Conservation (phyloP, 2,888 invertebrate species). For the Pammene aurita region DNA sequence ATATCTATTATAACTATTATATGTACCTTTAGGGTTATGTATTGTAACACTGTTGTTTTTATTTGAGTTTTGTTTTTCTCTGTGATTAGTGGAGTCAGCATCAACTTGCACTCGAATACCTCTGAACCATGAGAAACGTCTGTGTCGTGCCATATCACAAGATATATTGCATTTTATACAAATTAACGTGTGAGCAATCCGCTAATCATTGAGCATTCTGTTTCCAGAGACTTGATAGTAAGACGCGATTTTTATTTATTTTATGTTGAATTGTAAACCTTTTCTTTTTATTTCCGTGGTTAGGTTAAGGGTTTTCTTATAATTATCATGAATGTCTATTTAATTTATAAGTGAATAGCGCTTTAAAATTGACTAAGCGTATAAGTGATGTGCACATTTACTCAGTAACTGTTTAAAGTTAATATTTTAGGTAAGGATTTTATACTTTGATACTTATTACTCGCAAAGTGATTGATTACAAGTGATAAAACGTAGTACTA, state of each 20-base stretch:
- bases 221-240: slow-evolving; percentile 46
- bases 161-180: slow-evolving; percentile 47
- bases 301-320: slow-evolving; percentile 74
- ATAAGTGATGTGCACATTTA: slow-evolving; percentile 75
- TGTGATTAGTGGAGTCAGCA: slow-evolving; percentile 63
- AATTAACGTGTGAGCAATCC: slow-evolving; percentile 49
- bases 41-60: slow-evolving; percentile 56
- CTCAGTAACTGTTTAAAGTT: slow-evolving; percentile 75
- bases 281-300: slow-evolving; percentile 64
- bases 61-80: slow-evolving; percentile 55
- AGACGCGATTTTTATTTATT: slow-evolving; percentile 44
- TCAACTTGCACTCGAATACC: slow-evolving; percentile 13
- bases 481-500: slow-evolving; percentile 77
- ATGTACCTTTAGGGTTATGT: slow-evolving; percentile 58
- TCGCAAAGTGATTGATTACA: slow-evolving; percentile 82
- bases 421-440: slow-evolving; percentile 73
- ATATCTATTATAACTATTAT: slow-evolving; percentile 63
- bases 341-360: slow-evolving; percentile 74
- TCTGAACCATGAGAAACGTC: slow-evolving; percentile 47
- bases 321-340: slow-evolving; percentile 78
- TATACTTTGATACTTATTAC: slow-evolving; percentile 83
- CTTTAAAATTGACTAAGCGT: slow-evolving; percentile 71
- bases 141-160: slow-evolving; percentile 73
- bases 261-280: slow-evolving; percentile 56
- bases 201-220: slow-evolving; percentile 66